Base-by-base conservation (phyloP, 2,888 invertebrate genomes). In the Anarsia innoxiella region DNA sequence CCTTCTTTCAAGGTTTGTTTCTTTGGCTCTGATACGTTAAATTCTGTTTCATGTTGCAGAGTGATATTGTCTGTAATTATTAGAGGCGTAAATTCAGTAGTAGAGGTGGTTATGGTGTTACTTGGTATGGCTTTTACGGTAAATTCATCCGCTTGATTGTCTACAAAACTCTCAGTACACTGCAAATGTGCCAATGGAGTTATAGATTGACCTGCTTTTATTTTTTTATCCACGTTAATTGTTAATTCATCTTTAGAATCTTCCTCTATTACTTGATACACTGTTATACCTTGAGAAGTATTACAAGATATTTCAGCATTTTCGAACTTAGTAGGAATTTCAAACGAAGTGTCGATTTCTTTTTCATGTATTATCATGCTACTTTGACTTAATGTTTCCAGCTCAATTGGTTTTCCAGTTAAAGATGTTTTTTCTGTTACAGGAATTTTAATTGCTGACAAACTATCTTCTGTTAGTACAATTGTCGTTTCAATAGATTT, bases 241-340 rank as follows among this genome's bases (percentile, higher is more conserved):
- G 42, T 49, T 19, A 77, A 60, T 37, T 50, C 45, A 29, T 63
- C 55, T 46, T 66, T 58, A 34, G 55, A 56, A 42, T 70, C 67
- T 47, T 74, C 71, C 39, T 79, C 69, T 32, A 64, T 65, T 5
- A 75, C 56, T 59, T 86, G 82, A 42, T 70, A 68, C 23, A 80
- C 60, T 8, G 61, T 59, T 32, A 80, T 42, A 30, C 72, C 66
- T 50, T 77, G 69, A n/a, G 44, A 46, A n/a, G 64, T 66, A 30
- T 49, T 64, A 23, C 75, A 39, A 12, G 57, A 45, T 11, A 69
- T 16, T n/a, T 50, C 45, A 8, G 76, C 79, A 23, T 51, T 69
- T 57, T 66, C 69, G 12, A 41, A 26, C 23, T 48, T 45, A 13
- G 41, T 16, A 5, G 36, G 23, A 43, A 55, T 49, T 32, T 59